A percentile compares a stretch with the other conserved stretches of the same genome.
Evolutionary conservation across 2,888 invertebrate species (phyloP).

Genomic region (Thysanoteuthis rhombus): DNA sequence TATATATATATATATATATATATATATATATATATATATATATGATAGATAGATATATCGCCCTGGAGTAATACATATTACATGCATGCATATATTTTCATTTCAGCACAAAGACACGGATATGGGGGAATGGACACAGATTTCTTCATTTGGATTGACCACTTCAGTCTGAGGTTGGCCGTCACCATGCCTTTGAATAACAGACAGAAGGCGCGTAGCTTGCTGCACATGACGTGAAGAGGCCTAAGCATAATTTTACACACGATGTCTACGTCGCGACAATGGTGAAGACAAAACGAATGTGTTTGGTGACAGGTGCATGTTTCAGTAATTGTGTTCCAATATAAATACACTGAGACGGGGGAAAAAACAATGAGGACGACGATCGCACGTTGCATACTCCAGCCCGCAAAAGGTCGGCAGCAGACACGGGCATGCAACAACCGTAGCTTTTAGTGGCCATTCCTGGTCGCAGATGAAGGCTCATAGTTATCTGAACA

Average conservation of each 20-base stretch:
- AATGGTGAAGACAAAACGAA: background rate
- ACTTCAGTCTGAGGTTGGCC: background rate
- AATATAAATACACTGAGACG: background rate
- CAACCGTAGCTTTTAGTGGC: background rate
- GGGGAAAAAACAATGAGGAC: background rate
- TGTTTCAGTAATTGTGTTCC: slow-evolving; percentile 12
- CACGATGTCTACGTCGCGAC: background rate
- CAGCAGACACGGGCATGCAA: background rate
- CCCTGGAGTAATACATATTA: too few species aligned
- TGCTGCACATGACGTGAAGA: background rate
- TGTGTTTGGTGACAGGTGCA: background rate
- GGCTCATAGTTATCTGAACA: background rate
- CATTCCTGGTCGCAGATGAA: background rate
- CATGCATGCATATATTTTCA: background rate
- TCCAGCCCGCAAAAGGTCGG: background rate
- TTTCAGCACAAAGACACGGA: background rate
- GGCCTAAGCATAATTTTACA: background rate
- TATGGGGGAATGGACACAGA: background rate
- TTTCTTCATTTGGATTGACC: background rate
- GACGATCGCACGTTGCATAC: background rate
- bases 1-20: too few species aligned
- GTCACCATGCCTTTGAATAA: background rate
- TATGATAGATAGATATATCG: too few species aligned
- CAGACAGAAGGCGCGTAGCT: background rate
- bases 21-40: too few species aligned